Evolutionary conservation across 2,113 vertebrate species (phyloP), one percentile per base, ranked within the genome.

Genomic region (Spheniscus mendiculus): DNA sequence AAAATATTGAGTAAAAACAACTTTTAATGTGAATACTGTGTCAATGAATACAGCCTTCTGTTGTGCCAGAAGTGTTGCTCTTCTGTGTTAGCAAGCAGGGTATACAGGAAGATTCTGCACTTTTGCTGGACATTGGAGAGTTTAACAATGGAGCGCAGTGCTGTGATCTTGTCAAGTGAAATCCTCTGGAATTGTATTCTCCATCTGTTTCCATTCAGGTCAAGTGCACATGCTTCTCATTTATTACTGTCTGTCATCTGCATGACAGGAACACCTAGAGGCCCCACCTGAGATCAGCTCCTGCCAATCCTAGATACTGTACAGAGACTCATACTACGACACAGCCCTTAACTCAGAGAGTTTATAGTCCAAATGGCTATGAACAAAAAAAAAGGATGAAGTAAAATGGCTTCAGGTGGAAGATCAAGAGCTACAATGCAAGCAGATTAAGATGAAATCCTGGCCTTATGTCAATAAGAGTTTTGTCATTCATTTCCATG

Each of bases 171-270:
- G 63, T 89, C 61, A 58, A 38, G 65, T 82, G 27, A 59, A 94
- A 89, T 88, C 14, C 18, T 90, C 74, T 86, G 58, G 71, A 87
- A 21, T 83, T 69, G 15, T 14, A 16, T 32, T 82, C 36, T 83
- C 79, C 71, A 83, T 83, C 78, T 95, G 71, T 94, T 96, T 90
- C 62, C n/a, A 86, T 88, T 90, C 74, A 90, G 78, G 74, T 58
- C 58, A 66, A 73, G 45, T 77, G 74, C 71, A 90, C 0, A 0
- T 79, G 73, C 79, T 93, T 42, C 76, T 67, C 79, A 66, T 94
- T 74, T 95, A 53, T 95, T 89, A 80, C 36, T 81, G 79, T 34
- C 67, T 94, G 83, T 95, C 69, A 49, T 34, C n/a, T 89, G 36
- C 15, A 29, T 67, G 69, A 72, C 52, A 79, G 61, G 44, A 91